Evolutionary conservation across 2,113 vertebrate species (phyloP), one percentile per base, ranked within the genome.

Genomic region (Siphamia tubifer): DNA sequence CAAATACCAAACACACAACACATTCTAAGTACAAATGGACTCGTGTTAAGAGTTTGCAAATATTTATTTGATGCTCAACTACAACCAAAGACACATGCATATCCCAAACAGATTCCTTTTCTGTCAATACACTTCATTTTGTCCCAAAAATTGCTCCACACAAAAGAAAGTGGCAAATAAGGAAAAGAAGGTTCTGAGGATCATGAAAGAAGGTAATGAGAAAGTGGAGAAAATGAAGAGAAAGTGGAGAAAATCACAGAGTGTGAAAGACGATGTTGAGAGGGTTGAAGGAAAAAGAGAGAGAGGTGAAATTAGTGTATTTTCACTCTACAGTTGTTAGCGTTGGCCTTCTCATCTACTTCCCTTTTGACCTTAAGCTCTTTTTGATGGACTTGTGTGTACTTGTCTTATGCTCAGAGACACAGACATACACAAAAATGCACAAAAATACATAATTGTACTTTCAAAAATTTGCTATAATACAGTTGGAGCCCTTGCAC

Each of bases 351-450:
- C 51, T 74, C 71, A 28, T 53, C 35, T 52, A 24, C 12, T 34
- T 70, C 23, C 62, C 70, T 68, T 82, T 75, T 87, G 77, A 77
- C 76, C 85, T 81, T 67, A 70, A 73, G 68, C 73, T 74, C 44
- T 79, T 34, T 75, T 47, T 58, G 44, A 79, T 79, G 55, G 67
- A 65, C 62, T 83, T 61, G 5, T 42, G n/a, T n/a, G n/a, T n/a
- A n/a, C n/a, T n/a, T n/a, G n/a, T n/a, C n/a, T n/a, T 36, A 7
- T 20, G 44, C 58, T 47, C 31, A 1, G 7, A 38, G 45, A 49
- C 6, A 52, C 52, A 52, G 28, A 43, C 55, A 43, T 11, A 16
- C 40, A 31, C 32, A 16, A 12, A 12, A 5, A 15, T 27, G 28
- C 13, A 63, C 6, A 60, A 13, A 44, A 9, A 64, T 17, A 51